Percentiles rank a stretch among this genome's conserved stretches.
phyloP scores from a whole-genome alignment of 1,140 invertebrate genomes.

The Eufriesea mexicana region DNA sequence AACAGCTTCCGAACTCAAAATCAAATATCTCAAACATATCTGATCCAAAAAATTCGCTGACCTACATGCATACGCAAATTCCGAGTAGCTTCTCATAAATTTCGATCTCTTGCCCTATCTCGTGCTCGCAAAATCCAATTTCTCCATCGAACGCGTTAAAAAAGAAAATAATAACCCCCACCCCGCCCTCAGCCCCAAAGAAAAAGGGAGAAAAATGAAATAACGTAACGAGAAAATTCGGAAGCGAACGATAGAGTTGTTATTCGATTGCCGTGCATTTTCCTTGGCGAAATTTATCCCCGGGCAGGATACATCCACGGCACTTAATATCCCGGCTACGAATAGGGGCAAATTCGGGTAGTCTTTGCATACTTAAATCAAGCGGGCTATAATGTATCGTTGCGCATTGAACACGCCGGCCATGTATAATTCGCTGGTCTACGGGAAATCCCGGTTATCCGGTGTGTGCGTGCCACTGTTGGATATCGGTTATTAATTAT shows the following conservation, averaged over 20 bases:
- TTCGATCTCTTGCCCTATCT: too few species aligned
- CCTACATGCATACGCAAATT: too few species aligned
- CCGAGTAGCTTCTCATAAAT: too few species aligned
- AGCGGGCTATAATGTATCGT: constrained; percentile 26
- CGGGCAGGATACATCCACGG: background rate
- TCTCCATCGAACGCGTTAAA: too few species aligned
- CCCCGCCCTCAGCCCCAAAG: too few species aligned
- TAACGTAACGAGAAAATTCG: background rate
- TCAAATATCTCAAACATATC: too few species aligned
- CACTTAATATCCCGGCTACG: constrained; percentile 1
- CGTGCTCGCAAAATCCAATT: too few species aligned
- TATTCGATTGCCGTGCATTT: background rate
- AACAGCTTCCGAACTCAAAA: too few species aligned
- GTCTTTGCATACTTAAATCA: constrained; percentile 36
- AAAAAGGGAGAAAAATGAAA: too few species aligned
- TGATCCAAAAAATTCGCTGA: too few species aligned
- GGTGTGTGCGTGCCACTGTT: constrained; percentile 41
- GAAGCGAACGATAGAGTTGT: background rate
- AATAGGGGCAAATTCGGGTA: background rate
- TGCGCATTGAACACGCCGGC: constrained; percentile 26
- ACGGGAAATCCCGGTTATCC: constrained; percentile 61
- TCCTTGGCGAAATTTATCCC: background rate
- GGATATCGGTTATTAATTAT: constrained; percentile 72
- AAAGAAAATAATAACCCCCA: too few species aligned
- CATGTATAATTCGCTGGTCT: constrained; percentile 53